A percentile compares a stretch with the other conserved stretches of the same genome.
Conservation (phyloP, 2,888 invertebrate species). For the Lasioglossum morio region DNA sequence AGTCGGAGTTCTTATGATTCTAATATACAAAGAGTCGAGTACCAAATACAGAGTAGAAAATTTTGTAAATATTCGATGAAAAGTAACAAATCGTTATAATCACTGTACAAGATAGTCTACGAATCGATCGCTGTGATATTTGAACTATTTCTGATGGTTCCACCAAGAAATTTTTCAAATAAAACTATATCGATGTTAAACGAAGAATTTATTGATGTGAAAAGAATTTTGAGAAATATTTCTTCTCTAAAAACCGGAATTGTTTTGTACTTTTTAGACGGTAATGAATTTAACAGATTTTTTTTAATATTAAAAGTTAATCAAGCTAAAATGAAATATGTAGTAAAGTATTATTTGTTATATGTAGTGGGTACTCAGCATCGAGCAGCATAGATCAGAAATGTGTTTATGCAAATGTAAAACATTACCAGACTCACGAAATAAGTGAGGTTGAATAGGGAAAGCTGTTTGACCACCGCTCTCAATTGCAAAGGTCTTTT, state of each 20-base stretch:
- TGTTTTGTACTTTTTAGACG: not conserved
- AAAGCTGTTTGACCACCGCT: not conserved
- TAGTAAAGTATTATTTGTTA: not conserved
- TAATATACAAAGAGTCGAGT: not conserved
- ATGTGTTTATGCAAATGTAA: not conserved
- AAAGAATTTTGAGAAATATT: too few species aligned
- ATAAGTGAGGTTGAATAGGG: not conserved
- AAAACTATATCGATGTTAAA: too few species aligned
- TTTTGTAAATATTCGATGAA: not conserved
- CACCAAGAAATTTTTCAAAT: not conserved
- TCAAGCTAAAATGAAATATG: not conserved
- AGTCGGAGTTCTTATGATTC: not conserved
- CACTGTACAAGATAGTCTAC: not conserved
- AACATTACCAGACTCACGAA: not conserved
- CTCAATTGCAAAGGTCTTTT: constrained; percentile 13
- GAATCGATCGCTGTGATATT: too few species aligned
- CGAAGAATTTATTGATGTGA: too few species aligned
- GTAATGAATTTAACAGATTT: not conserved
- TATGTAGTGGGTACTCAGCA: not conserved
- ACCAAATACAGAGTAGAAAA: too few species aligned
- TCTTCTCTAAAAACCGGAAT: not conserved
- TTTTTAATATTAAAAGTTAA: too few species aligned
- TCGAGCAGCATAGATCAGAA: not conserved
- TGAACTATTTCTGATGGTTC: too few species aligned
- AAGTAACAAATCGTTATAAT: not conserved